Percentiles rank a stretch among this genome's conserved stretches.
phyloP scores from a whole-genome alignment of 2,888 invertebrate species.

The Tillus elongatus region DNA sequence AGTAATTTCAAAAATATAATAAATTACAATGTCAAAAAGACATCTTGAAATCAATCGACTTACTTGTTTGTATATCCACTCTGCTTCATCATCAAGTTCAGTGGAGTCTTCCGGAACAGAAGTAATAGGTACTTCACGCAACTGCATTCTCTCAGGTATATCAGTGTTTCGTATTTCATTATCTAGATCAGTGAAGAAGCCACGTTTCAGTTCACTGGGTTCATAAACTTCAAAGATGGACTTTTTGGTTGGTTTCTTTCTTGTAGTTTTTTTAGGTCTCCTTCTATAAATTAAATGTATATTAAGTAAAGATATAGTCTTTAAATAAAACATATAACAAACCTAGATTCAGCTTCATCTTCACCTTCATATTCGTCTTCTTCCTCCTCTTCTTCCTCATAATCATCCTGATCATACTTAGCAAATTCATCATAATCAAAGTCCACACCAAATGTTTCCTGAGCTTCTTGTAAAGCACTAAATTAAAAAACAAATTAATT shows the following conservation, averaged over 20 bases:
- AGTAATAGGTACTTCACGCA: conserved; percentile 79
- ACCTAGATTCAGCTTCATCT: conserved; percentile 51
- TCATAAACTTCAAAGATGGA: conserved; percentile 93
- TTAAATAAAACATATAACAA: conserved; percentile 1
- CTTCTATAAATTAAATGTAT: conserved; percentile 27
- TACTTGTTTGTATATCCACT: conserved; percentile 88
- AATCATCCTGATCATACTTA: conserved; percentile 78
- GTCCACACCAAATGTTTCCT: conserved; percentile 99
- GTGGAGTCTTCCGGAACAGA: conserved; percentile 72
- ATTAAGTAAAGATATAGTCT: conserved; percentile 3
- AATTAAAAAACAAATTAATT: conserved; percentile 17
- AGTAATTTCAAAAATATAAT: no score
- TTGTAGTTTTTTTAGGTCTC: conserved; percentile 64
- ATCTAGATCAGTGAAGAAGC: conserved; percentile 90
- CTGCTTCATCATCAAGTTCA: conserved; percentile 88
- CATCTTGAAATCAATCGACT: background rate
- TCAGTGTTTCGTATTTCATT: conserved; percentile 84
- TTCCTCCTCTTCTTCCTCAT: conserved; percentile 72
- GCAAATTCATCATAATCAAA: conserved; percentile 90
- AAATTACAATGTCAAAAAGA: no score
- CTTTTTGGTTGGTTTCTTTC: conserved; percentile 71
- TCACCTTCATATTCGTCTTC: conserved; percentile 76
- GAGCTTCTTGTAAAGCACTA: conserved; percentile 90
- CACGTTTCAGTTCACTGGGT: conserved; percentile 92
- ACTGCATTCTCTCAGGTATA: conserved; percentile 86